Conservation (phyloP, 1,140 invertebrate genomes). For the Lethocerus indicus region DNA sequence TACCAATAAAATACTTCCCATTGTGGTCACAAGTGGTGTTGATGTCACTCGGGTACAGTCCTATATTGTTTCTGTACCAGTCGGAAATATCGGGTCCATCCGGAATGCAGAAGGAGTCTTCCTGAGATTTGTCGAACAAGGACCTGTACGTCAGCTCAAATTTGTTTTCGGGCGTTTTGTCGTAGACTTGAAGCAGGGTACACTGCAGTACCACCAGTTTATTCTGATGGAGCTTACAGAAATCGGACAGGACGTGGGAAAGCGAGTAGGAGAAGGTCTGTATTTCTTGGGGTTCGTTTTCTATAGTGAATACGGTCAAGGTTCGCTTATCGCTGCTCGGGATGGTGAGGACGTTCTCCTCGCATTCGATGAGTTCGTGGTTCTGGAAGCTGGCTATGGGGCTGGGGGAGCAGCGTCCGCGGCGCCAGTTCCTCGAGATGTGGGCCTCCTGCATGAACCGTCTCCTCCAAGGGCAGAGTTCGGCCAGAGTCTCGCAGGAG, state of each 20-base stretch:
- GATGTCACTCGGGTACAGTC: conserved; percentile 14
- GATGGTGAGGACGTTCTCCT: conserved; percentile 4
- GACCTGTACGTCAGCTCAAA: conserved; percentile 2
- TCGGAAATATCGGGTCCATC: not conserved
- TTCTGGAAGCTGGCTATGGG: not conserved
- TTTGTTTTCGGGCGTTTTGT: not conserved
- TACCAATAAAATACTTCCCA: conserved; percentile 14
- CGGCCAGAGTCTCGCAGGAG: not conserved
- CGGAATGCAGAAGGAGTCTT: conserved; percentile 5
- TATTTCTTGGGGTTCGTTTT: not conserved
- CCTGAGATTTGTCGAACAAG: conserved; percentile 10
- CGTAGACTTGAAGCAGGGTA: conserved; percentile 13
- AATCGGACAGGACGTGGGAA: conserved; percentile 7
- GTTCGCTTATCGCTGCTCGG: not conserved
- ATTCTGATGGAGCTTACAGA: conserved; percentile 10
- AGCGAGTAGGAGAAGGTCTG: conserved; percentile 10
- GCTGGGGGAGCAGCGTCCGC: conserved; percentile 2
- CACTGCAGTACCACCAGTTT: conserved; percentile 13
- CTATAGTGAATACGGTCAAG: conserved; percentile 6
- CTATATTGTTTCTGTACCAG: conserved; percentile 13
- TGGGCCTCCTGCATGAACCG: conserved; percentile 14
- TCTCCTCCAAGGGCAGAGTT: conserved; percentile 12
- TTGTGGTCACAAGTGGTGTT: conserved; percentile 11
- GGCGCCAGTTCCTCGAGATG: conserved; percentile 9
- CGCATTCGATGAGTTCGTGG: not conserved